phyloP scores from a whole-genome alignment of 2,888 invertebrate genomes.

The Resseliella maxima region DNA sequence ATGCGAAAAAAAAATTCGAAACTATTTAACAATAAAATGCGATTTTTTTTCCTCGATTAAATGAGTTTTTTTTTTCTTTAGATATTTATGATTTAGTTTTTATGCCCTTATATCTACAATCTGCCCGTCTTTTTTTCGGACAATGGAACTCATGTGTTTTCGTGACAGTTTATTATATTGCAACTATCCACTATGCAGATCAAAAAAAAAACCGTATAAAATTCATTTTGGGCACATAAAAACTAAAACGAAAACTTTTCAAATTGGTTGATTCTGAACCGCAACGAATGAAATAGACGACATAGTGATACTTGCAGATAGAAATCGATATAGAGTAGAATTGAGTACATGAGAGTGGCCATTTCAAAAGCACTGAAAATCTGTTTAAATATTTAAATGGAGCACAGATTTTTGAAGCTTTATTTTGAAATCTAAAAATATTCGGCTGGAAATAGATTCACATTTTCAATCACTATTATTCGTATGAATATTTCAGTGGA shows the following conservation, averaged over 20 bases:
- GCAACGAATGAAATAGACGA: neutral
- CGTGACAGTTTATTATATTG: slow-evolving; percentile 46
- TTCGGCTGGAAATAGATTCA: neutral
- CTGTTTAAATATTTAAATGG: slow-evolving; percentile 51
- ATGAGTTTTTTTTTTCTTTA: neutral
- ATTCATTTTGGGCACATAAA: neutral
- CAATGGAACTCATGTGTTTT: slow-evolving; percentile 48
- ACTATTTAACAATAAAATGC: slow-evolving; percentile 31
- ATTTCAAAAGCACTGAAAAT: neutral
- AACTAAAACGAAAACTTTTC: slow-evolving; percentile 31
- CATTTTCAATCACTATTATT: slow-evolving; percentile 41
- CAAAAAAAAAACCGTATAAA: neutral
- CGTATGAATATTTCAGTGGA: neutral
- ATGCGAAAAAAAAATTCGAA: slow-evolving; percentile 13
- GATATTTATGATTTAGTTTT: slow-evolving; percentile 5
- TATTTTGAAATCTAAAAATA: slow-evolving; percentile 20
- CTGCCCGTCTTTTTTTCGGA: neutral
- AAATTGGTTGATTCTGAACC: neutral
- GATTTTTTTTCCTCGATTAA: neutral
- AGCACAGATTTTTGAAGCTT: neutral
- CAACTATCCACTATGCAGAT: neutral
- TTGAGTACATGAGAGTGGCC: neutral
- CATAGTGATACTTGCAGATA: neutral
- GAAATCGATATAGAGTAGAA: neutral
- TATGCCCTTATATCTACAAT: neutral